Conservation (phyloP, 2,113 vertebrate species). For the Alouatta palliata region DNA sequence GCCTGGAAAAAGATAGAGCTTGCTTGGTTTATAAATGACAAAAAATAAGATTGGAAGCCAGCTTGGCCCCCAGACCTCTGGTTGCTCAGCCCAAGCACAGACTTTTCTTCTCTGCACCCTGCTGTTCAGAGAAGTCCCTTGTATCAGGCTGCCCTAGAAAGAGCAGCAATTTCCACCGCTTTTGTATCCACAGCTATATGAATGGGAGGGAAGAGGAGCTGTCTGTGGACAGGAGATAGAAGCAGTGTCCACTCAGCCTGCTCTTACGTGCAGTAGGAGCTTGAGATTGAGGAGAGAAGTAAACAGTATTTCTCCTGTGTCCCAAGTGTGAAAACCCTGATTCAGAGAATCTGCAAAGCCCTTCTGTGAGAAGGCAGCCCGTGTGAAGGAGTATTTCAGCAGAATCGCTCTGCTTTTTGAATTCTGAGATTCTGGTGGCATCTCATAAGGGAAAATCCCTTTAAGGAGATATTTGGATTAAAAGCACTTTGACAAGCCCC, state of each 20-base stretch:
- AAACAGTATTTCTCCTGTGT: neutral
- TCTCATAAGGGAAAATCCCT: neutral
- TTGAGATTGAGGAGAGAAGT: neutral
- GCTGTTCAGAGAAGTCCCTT: neutral
- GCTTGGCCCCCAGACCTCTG: neutral
- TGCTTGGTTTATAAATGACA: neutral
- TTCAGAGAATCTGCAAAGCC: neutral
- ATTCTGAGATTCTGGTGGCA: neutral
- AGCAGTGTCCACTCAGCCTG: too few relatives aligned
- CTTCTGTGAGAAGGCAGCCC: neutral
- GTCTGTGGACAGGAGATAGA: neutral
- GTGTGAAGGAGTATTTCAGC: neutral
- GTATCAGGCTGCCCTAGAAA: accelerated
- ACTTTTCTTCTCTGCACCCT: neutral
- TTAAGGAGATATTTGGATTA: neutral
- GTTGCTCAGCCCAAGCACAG: neutral
- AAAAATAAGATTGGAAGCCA: neutral
- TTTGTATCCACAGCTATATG: neutral
- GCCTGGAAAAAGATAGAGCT: neutral
- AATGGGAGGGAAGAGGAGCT: accelerated
- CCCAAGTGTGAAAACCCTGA: neutral
- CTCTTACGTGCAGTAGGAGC: neutral
- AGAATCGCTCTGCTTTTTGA: neutral
- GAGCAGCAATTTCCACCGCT: too few relatives aligned
- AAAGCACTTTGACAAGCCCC: neutral